Percentiles rank a stretch among this genome's conserved stretches.
Conservation (phyloP, 1,140 invertebrate genomes). For the Aleiodes sp. region DNA sequence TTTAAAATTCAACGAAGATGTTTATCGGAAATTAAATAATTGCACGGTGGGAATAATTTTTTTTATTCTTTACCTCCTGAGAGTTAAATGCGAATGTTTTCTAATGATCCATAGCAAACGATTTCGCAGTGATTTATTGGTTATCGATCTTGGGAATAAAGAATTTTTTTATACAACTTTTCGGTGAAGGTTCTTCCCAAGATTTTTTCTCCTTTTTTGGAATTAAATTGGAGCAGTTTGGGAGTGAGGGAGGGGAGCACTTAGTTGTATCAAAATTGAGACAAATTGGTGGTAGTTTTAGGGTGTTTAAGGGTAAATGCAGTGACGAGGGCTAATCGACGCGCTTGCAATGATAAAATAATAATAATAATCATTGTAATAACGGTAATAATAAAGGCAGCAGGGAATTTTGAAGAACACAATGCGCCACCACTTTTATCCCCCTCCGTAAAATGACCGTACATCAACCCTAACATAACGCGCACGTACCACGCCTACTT, state of each 20-base stretch:
- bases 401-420: not conserved
- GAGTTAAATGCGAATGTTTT: not conserved
- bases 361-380: too few species aligned
- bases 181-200: not conserved
- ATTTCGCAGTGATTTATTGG: conserved; percentile 12
- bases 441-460: not conserved
- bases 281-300: conserved; percentile 5
- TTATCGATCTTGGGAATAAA: conserved; percentile 7
- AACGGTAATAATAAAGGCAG: not conserved
- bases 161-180: not conserved
- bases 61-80: too few species aligned
- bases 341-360: not conserved
- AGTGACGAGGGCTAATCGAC: conserved; percentile 8
- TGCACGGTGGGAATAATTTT: conserved; percentile 20
- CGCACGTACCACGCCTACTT: conserved; percentile 25
- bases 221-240: conserved; percentile 6
- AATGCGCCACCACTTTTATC: conserved; percentile 16
- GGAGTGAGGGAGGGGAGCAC: not conserved
- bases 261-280: conserved; percentile 17
- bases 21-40: conserved; percentile 30
- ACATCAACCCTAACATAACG: conserved; percentile 8
- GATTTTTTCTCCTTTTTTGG: not conserved
- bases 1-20: conserved; percentile 23
- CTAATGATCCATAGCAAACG: conserved; percentile 11
- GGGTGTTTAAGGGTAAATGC: not conserved